Conservation (phyloP, 2,888 invertebrate species). For the Melolontha melolontha region DNA sequence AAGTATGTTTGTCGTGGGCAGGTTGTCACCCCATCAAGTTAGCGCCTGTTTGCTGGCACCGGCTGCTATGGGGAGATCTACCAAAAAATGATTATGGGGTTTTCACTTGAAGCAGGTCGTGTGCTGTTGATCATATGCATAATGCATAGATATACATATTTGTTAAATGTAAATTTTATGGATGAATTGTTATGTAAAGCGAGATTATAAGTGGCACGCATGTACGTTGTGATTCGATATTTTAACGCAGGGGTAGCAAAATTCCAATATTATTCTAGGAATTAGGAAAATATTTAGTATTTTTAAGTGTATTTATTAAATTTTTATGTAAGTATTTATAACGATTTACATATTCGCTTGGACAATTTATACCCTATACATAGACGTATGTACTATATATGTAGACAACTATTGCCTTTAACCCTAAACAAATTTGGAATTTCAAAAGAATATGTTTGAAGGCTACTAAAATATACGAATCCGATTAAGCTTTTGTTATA, state of each 20-base stretch:
- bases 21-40: conserved; percentile 37
- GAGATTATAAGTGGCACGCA: conserved; percentile 33
- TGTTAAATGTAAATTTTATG: conserved; percentile 40
- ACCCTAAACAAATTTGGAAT: no score
- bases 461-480: no score
- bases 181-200: conserved; percentile 35
- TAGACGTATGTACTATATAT: no score
- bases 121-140: conserved; percentile 37
- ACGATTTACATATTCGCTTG: no score
- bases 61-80: conserved; percentile 27
- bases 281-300: no score
- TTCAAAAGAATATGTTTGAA: no score
- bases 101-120: conserved; percentile 30
- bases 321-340: no score
- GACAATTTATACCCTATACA: no score
- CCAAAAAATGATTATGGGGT: conserved; percentile 36
- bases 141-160: conserved; percentile 35
- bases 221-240: conserved; percentile 5
- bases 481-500: no score
- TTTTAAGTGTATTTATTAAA: no score
- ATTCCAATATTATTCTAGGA: background rate
- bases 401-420: no score
- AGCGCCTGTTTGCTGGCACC: conserved; percentile 38
- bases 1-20: conserved; percentile 37
- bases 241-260: background rate